Percentiles rank a stretch among this genome's conserved stretches.
Evolutionary conservation across 2,888 invertebrate genomes (phyloP).

Genomic region (Cheilosia urbana): DNA sequence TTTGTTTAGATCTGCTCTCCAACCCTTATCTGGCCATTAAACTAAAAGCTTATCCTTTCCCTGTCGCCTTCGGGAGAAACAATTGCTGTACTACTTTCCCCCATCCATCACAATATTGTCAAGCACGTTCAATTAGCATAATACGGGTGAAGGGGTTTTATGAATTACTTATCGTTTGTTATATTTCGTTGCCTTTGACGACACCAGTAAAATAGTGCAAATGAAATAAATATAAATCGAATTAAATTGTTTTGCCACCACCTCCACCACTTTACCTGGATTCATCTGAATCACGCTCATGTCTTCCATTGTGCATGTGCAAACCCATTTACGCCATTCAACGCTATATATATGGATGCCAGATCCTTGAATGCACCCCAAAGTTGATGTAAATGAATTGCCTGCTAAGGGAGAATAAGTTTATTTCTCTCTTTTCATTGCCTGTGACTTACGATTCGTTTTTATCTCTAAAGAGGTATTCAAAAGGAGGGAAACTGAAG

Average conservation of each 20-base stretch:
- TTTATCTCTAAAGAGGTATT: not conserved
- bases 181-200: not conserved
- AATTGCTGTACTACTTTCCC: conserved; percentile 8
- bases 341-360: not conserved
- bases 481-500: not conserved
- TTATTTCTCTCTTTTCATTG: not conserved
- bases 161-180: not conserved
- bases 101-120: conserved; percentile 36
- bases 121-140: conserved; percentile 44
- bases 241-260: no score
- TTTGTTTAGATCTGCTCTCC: no score
- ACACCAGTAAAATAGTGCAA: not conserved
- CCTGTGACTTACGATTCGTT: not conserved
- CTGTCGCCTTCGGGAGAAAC: conserved; percentile 14
- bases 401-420: not conserved
- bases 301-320: not conserved
- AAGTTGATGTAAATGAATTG: conserved; percentile 4
- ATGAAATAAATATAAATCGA: no score
- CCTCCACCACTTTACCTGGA: not conserved
- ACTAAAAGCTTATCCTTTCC: conserved; percentile 7
- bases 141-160: not conserved
- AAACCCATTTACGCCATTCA: conserved; percentile 10
- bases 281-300: not conserved
- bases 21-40: conserved; percentile 6
- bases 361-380: not conserved